A percentile compares a stretch with the other conserved stretches of the same genome.
Conservation (phyloP, 2,797 vertebrate genomes). For the Danio tinwini region DNA sequence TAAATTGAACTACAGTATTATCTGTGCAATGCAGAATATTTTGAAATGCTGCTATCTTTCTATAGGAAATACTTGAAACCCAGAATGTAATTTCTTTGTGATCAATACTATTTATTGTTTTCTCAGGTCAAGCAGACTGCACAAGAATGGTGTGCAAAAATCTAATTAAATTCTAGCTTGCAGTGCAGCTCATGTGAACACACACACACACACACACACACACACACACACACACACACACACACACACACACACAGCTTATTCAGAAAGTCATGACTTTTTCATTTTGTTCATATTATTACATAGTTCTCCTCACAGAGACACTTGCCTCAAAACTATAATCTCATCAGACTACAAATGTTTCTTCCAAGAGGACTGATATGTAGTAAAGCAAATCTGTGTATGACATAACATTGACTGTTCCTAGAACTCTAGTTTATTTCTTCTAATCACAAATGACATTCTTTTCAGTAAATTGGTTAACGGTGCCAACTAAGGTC, state of each 20-base stretch:
- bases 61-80: slow-evolving; percentile 27
- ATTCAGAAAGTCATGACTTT: neutral
- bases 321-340: slow-evolving; percentile 3
- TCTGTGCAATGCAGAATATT: slow-evolving; percentile 4
- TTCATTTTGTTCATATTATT: neutral
- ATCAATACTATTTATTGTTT: slow-evolving; percentile 52
- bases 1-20: neutral
- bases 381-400: neutral
- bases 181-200: neutral
- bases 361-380: slow-evolving; percentile 5
- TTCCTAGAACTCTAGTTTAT: neutral
- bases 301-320: neutral
- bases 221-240: slow-evolving; percentile 1
- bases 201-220: neutral
- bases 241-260: neutral
- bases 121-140: slow-evolving; percentile 15
- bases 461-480: neutral
- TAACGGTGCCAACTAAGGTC: too few relatives aligned
- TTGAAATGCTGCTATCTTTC: slow-evolving; percentile 35
- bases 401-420: neutral
- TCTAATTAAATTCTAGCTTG: slow-evolving; percentile 24
- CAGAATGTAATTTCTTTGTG: slow-evolving; percentile 28
- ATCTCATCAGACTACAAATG: neutral
- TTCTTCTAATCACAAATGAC: neutral
- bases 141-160: slow-evolving; percentile 33